Evolutionary conservation across 92 coral and sea anemone species (phyloP).

Genomic region (Porites cylindrica): DNA sequence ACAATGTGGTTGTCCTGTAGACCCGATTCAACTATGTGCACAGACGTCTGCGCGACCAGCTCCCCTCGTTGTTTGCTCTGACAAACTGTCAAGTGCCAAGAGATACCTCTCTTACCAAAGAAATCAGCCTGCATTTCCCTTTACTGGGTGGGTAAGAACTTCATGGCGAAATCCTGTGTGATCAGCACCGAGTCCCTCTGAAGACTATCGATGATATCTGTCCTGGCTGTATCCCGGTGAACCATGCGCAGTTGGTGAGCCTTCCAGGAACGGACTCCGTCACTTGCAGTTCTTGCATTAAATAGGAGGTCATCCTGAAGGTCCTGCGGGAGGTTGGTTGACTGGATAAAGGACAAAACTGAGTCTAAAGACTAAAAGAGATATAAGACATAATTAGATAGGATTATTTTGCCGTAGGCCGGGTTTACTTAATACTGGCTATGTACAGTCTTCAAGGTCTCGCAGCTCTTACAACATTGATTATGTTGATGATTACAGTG

Average conservation of each 20-base stretch:
- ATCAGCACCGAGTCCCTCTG: constrained; percentile 29
- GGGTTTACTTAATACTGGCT: neutral
- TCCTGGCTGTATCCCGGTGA: constrained; percentile 58
- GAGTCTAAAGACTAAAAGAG: constrained; percentile 32
- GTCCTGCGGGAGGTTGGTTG: constrained; percentile 41
- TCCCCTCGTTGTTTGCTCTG: constrained; percentile 36
- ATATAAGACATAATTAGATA: neutral
- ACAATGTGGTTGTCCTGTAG: constrained; percentile 62
- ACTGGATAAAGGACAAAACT: constrained; percentile 24
- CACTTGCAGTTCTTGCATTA: constrained; percentile 36
- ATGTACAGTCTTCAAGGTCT: constrained; percentile 36
- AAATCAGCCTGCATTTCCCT: constrained; percentile 59
- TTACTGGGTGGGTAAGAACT: constrained; percentile 49
- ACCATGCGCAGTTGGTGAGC: constrained; percentile 35
- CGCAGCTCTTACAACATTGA: constrained; percentile 42
- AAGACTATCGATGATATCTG: constrained; percentile 46
- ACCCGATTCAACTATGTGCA: constrained; percentile 65
- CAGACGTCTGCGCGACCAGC: constrained; percentile 51
- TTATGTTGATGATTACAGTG: constrained; percentile 54
- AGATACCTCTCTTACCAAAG: constrained; percentile 70
- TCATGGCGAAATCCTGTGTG: constrained; percentile 65
- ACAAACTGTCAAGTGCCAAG: constrained; percentile 61
- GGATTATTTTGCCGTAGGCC: neutral
- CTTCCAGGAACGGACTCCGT: constrained; percentile 49
- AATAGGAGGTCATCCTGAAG: constrained; percentile 49